Conservation (phyloP, 1,140 invertebrate species). For the Linepithema humile region DNA sequence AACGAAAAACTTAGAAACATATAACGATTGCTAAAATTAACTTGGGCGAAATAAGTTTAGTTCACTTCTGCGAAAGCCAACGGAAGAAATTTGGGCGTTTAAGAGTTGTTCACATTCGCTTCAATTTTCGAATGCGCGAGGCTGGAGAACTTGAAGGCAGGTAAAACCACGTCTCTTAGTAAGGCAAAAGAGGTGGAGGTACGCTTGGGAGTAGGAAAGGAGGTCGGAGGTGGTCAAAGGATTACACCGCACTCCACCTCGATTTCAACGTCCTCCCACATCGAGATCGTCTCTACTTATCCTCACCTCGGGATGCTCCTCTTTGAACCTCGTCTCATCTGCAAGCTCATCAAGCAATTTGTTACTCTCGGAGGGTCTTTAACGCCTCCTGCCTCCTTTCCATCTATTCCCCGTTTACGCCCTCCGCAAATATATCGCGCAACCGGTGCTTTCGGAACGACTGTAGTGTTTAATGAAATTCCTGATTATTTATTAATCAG, state of each 20-base stretch:
- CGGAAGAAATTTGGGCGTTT: not conserved
- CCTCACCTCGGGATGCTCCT: conserved; percentile 36
- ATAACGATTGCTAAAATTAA: not conserved
- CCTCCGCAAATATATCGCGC: conserved; percentile 27
- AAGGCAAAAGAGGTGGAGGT: not conserved
- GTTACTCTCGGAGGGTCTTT: conserved; percentile 60
- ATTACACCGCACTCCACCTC: not conserved
- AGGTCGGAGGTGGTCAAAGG: conserved; percentile 25
- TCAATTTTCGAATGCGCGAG: not conserved
- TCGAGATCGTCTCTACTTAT: conserved; percentile 42
- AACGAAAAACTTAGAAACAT: not conserved
- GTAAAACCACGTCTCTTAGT: not conserved
- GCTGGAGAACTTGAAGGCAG: not conserved
- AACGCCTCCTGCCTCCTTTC: conserved; percentile 47
- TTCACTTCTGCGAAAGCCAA: not conserved
- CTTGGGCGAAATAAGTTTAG: not conserved
- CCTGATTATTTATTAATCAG: conserved; percentile 37
- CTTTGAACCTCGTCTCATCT: conserved; percentile 53
- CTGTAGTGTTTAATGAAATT: conserved; percentile 35
- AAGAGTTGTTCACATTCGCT: not conserved
- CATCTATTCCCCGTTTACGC: conserved; percentile 32
- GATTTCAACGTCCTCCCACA: not conserved
- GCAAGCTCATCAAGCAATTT: conserved; percentile 56
- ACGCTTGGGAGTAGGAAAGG: not conserved
- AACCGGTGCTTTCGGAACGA: conserved; percentile 1